Evolutionary conservation across 2,888 invertebrate species (phyloP).

Genomic region (Leucoptera coffeella): DNA sequence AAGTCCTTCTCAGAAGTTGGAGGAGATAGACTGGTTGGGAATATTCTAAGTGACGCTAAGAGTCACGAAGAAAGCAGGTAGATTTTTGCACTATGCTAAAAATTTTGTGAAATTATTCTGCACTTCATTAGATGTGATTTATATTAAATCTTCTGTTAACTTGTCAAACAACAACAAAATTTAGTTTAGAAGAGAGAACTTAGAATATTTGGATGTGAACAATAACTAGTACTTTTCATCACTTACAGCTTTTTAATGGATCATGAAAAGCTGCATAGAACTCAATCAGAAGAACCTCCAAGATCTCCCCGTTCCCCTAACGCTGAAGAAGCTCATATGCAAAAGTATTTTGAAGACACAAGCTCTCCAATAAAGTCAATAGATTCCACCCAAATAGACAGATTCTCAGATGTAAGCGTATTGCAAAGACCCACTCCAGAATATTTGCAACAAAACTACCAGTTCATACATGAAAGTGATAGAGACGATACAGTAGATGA

Average conservation of each 20-base stretch:
- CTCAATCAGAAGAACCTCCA: conserved; percentile 80
- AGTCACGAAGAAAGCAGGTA: too few species aligned
- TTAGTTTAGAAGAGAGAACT: too few species aligned
- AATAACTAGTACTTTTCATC: conserved; percentile 2
- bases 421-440: conserved; percentile 39
- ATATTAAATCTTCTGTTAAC: too few species aligned
- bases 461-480: conserved; percentile 48
- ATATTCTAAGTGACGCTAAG: too few species aligned
- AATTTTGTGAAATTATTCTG: too few species aligned
- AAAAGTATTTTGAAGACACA: too few species aligned
- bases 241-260: conserved; percentile 38
- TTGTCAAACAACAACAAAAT: too few species aligned
- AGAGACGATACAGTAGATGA: conserved; percentile 47
- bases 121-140: too few species aligned
- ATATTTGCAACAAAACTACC: conserved; percentile 48
- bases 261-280: conserved; percentile 74
- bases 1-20: conserved; percentile 79
- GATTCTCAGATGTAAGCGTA: conserved; percentile 33
- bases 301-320: conserved; percentile 64
- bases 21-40: conserved; percentile 25
- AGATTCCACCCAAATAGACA: conserved; percentile 34
- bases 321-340: conserved; percentile 35
- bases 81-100: too few species aligned
- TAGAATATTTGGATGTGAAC: too few species aligned
- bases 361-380: conserved; percentile 36